A percentile compares a stretch with the other conserved stretches of the same genome.
Conservation (phyloP, 1,140 invertebrate species). For the Brachionus calyciflorus region DNA sequence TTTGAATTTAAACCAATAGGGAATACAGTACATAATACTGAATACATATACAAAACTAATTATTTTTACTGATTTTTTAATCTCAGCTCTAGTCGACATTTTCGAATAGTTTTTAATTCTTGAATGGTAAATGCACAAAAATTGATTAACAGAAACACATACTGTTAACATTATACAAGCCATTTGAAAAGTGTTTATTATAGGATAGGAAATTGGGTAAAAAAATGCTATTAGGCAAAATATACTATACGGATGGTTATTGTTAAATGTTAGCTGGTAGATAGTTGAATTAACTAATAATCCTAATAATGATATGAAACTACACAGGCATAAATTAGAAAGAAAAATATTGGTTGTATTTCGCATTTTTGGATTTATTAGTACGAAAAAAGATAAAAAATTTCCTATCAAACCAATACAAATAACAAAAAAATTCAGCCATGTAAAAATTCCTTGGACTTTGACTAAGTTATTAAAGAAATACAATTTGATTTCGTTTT, state of each 20-base stretch:
- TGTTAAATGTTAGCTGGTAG: neutral
- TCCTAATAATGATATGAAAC: neutral
- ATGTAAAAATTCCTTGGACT: neutral
- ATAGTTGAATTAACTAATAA: neutral
- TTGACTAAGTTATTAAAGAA: too few relatives aligned
- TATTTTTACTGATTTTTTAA: neutral
- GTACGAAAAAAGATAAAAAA: constrained; percentile 28
- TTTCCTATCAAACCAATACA: constrained; percentile 31
- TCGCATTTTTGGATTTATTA: constrained; percentile 6
- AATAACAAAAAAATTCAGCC: neutral
- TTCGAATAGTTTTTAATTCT: constrained; percentile 25
- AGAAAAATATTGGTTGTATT: constrained; percentile 30
- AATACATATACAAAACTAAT: constrained; percentile 19
- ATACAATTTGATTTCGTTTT: too few relatives aligned
- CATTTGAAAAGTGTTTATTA: constrained; percentile 46
- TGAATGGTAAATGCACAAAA: constrained; percentile 14
- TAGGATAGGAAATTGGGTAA: constrained; percentile 35
- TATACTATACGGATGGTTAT: neutral
- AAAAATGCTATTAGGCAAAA: neutral
- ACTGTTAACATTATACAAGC: constrained; percentile 42
- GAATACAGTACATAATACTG: constrained; percentile 13
- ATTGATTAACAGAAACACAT: constrained; percentile 42
- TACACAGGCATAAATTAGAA: constrained; percentile 30
- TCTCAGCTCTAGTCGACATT: neutral
- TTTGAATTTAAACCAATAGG: constrained; percentile 39